phyloP scores from a whole-genome alignment of 2,888 invertebrate genomes.

The Imbricaverruca yamaguchii region DNA sequence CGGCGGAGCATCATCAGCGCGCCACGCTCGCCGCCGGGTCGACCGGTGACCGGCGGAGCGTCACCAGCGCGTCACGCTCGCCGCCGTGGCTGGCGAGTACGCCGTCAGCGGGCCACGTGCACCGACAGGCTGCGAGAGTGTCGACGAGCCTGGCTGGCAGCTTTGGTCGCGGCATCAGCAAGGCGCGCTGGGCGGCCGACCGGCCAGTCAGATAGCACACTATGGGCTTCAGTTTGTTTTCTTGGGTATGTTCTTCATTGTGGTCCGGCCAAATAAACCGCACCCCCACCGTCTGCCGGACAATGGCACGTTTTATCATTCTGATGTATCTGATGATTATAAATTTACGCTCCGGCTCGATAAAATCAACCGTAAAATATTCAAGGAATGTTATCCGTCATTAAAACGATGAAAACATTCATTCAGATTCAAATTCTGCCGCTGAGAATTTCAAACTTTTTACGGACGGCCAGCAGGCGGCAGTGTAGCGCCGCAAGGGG shows the following conservation, averaged over 20 bases:
- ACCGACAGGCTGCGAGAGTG: too few species aligned
- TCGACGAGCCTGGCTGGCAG: too few species aligned
- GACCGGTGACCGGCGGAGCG: too few species aligned
- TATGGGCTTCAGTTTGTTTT: conserved; percentile 3
- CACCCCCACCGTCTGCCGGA: neutral
- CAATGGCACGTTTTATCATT: conserved; percentile 10
- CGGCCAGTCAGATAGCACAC: neutral
- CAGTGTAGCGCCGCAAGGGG: neutral
- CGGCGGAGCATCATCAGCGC: neutral
- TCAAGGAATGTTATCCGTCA: conserved; percentile 21
- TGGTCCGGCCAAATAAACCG: neutral
- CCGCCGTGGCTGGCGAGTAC: neutral
- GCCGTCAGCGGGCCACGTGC: too few species aligned
- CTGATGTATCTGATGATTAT: conserved; percentile 21
- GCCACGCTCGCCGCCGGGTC: neutral
- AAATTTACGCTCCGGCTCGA: neutral
- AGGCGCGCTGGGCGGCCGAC: neutral
- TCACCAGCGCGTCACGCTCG: neutral
- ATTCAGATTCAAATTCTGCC: conserved; percentile 17
- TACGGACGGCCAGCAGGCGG: neutral
- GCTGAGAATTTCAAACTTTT: conserved; percentile 4
- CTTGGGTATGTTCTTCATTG: conserved; percentile 8
- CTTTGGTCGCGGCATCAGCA: neutral
- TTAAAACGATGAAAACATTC: conserved; percentile 21
- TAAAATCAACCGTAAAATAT: conserved; percentile 13